Base-by-base conservation (phyloP, 2,888 invertebrate genomes). In the Thymelicus sylvestris region DNA sequence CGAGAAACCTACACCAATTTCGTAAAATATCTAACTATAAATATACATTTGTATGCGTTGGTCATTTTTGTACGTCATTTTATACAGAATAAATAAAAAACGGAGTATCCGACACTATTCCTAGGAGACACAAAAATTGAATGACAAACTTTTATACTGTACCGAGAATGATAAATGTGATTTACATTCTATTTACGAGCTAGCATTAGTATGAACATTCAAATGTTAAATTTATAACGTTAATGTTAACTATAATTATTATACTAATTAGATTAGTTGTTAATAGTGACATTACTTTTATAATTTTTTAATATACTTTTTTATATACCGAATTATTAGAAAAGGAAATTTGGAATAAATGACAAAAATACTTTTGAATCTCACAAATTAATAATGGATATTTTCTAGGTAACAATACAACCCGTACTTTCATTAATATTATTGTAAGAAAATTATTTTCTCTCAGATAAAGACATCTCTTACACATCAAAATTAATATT, bases 31-130 rank as follows among this genome's bases (percentile, higher is more conserved):
- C 81, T 84, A 83, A 80, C 82, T 84, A 88, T 86, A 87, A 86
- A 88, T 86, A 86, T 89, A 88, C 84, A 62, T 63, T 88, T 89
- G 82, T 86, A 86, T 81, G 80, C 78, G 78, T 91, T 91, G 91
- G 89, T 90, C 89, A 76, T 82, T 85, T 86, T 76, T 77, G 80
- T 55, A 55, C 55, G 55, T 55, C 55, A 24, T 24, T 55, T 80
- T 85, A 66, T 50, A 72, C 83, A 77, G 77, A 84, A 84, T 79
- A 74, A 80, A 79, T 79, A 75, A 81, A 80, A 76, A 75, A 79
- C 78, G 78, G 76, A 74, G 6, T 15, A 12, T 24, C 10, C 10
- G 24, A 55, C 74, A 79, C 80, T 78, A 77, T 79, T 78, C 73
- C 75, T 76, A 80, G 80, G 81, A 84, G 80, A 84, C 82, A 83